Percentiles rank a stretch among this genome's conserved stretches.
phyloP scores from a whole-genome alignment of 2,888 invertebrate species.

The Eristalinus sepulchralis region DNA sequence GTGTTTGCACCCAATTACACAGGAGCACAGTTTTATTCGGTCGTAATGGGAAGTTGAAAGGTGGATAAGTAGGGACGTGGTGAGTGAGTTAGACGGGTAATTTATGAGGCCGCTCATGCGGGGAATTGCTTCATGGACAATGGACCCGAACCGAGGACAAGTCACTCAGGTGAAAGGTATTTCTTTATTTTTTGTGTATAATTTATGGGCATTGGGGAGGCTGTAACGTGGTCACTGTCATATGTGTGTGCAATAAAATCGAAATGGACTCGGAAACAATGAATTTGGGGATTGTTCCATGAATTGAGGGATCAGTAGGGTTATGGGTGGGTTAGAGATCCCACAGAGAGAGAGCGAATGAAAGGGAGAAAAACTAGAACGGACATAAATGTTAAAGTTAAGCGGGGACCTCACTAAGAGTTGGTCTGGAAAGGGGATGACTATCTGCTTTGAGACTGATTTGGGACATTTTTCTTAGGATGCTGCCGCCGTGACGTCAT shows the following conservation, averaged over 20 bases:
- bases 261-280: conserved; percentile 26
- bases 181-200: neutral
- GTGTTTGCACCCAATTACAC: conserved; percentile 54
- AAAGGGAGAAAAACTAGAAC: too few species aligned
- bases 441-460: too few species aligned
- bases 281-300: neutral
- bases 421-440: too few species aligned
- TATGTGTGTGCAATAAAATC: conserved; percentile 6
- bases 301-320: too few species aligned
- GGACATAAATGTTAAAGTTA: too few species aligned
- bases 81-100: conserved; percentile 22
- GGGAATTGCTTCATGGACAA: conserved; percentile 43
- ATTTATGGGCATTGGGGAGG: conserved; percentile 1
- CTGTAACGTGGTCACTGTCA: neutral
- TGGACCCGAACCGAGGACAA: conserved; percentile 26
- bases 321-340: too few species aligned
- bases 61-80: conserved; percentile 7
- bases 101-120: conserved; percentile 44
- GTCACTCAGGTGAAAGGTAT: conserved; percentile 23
- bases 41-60: conserved; percentile 31
- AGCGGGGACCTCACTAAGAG: too few species aligned
- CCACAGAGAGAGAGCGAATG: too few species aligned
- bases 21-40: conserved; percentile 1
- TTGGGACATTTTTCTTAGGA: too few species aligned
- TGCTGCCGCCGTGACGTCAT: too few species aligned